Conservation (phyloP, 2,113 vertebrate genomes). For the Paratilapia polleni region DNA sequence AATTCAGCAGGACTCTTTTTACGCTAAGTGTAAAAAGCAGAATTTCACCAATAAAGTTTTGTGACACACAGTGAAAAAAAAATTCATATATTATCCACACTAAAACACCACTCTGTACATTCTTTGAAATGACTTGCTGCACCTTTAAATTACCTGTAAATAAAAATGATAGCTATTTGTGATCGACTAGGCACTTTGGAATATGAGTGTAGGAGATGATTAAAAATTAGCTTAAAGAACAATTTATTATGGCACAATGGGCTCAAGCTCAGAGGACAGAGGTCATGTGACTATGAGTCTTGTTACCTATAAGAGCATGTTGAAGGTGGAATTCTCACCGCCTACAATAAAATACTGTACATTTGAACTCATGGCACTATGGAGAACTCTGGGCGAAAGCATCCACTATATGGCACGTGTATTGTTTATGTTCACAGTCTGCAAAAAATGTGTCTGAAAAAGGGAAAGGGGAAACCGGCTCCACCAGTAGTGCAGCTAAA, state of each 20-base stretch:
- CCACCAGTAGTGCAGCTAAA: background rate
- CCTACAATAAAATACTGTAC: constrained; percentile 21
- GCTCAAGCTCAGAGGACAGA: background rate
- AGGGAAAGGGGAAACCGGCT: background rate
- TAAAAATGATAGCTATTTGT: constrained; percentile 45
- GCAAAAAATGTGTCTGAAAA: background rate
- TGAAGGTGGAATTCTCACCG: background rate
- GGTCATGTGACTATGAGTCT: background rate
- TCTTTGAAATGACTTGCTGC: constrained; percentile 15
- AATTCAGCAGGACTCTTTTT: constrained; percentile 2
- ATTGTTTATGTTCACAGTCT: constrained; percentile 32
- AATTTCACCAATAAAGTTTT: background rate
- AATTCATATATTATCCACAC: background rate
- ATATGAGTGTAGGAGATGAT: constrained; percentile 36
- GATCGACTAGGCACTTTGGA: constrained; percentile 78
- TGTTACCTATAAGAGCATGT: background rate
- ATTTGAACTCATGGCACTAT: constrained; percentile 30
- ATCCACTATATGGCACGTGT: constrained; percentile 26
- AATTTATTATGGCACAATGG: constrained; percentile 5
- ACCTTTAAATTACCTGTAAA: constrained; percentile 30
- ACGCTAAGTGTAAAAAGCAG: background rate
- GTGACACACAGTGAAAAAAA: background rate
- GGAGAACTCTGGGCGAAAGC: constrained; percentile 19
- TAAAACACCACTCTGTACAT: constrained; percentile 45
- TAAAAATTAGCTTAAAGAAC: background rate